Conservation (phyloP, 2,113 vertebrate species). For the Circaetus cinerascens region DNA sequence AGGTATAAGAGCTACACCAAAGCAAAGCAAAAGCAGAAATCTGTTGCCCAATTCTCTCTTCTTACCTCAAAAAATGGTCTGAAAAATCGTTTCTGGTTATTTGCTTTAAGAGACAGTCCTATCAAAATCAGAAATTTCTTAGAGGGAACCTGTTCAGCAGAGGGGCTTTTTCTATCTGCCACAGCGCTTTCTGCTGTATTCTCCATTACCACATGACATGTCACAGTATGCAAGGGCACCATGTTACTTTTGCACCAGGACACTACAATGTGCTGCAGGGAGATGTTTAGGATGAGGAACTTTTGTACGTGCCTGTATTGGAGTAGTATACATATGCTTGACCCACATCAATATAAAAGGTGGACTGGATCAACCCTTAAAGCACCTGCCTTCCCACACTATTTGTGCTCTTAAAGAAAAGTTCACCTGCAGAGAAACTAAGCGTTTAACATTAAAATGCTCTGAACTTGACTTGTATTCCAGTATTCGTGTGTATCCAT, state of each 20-base stretch:
- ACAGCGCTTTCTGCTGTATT: background rate
- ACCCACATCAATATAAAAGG: background rate
- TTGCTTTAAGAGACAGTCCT: background rate
- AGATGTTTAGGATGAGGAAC: background rate
- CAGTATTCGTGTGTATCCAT: background rate
- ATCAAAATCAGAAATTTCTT: background rate
- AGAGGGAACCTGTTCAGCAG: background rate
- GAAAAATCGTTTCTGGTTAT: background rate
- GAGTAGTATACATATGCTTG: fast-evolving
- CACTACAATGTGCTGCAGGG: background rate
- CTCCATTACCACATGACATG: background rate
- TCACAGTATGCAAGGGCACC: background rate
- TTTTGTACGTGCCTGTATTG: background rate
- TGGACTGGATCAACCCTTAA: background rate
- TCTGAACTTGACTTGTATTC: background rate
- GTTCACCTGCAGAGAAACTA: background rate
- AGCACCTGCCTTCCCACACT: background rate
- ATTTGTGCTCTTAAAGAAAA: background rate
- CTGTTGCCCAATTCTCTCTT: background rate
- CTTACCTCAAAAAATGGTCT: background rate
- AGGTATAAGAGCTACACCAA: background rate
- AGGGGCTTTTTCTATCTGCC: background rate
- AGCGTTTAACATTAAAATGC: background rate
- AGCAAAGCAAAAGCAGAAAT: background rate
- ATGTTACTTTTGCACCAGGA: background rate